These are phyloP conservation scores for Epinotia nisella DNA, from an alignment of 2,888 invertebrate genomes.

Conservation along the genomic window DNA sequence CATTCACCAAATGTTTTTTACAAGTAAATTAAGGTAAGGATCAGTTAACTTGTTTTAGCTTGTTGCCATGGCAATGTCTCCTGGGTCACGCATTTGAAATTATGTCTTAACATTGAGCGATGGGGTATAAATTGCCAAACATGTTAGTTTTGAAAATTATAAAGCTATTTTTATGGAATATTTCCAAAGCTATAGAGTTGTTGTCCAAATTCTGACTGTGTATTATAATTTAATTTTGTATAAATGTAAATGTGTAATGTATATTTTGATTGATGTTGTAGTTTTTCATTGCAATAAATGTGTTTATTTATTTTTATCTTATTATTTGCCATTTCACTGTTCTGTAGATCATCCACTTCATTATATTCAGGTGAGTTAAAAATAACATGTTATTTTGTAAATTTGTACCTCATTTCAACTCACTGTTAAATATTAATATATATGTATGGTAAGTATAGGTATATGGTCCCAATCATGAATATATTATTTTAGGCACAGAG, in stretches of 20 bases:
- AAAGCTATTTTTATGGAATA: not conserved
- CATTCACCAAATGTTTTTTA: too few relatives aligned
- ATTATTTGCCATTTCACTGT: slow-evolving; percentile 19
- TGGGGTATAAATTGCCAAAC: too few relatives aligned
- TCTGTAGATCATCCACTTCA: slow-evolving; percentile 1
- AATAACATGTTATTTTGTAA: not conserved
- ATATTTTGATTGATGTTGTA: not conserved
- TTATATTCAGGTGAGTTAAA: slow-evolving; percentile 16
- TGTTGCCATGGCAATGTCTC: not conserved
- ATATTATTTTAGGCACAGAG: too few relatives aligned
- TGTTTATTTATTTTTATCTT: slow-evolving; percentile 15
- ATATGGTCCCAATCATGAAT: too few relatives aligned
- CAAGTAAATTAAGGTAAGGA: too few relatives aligned
- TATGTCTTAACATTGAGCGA: not conserved
- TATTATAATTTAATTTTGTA: not conserved
- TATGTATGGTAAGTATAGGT: too few relatives aligned
- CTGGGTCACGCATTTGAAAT: not conserved
- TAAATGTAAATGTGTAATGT: not conserved
- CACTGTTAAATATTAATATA: too few relatives aligned
- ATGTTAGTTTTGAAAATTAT: too few relatives aligned
- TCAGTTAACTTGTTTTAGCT: not conserved
- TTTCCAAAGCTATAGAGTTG: not conserved
- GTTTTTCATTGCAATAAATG: slow-evolving; percentile 24
- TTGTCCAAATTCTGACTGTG: too few relatives aligned
- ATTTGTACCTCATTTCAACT: not conserved